Evolutionary conservation across 2,113 vertebrate genomes (phyloP).

Genomic region (Aphyosemion australe): DNA sequence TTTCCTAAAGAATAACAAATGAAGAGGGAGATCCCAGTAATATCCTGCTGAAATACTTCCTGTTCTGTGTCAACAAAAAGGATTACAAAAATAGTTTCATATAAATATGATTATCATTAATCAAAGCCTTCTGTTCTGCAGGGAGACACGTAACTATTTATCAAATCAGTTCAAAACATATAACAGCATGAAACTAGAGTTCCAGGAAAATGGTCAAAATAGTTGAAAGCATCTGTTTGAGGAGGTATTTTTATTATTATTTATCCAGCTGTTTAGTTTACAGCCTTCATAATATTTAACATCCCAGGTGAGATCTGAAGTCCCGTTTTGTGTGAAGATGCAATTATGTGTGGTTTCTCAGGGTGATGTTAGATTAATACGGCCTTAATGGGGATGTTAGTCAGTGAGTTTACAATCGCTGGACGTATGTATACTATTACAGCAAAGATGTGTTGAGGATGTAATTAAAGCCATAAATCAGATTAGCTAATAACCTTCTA

Average conservation of each 20-base stretch:
- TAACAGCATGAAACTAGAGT: neutral
- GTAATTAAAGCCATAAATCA: conserved; percentile 43
- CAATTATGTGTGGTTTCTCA: conserved; percentile 3
- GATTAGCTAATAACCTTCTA: conserved; percentile 32
- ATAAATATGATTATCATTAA: neutral
- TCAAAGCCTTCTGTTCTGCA: neutral
- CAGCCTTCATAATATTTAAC: neutral
- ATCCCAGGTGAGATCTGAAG: neutral
- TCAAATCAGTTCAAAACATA: neutral
- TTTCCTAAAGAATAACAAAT: neutral
- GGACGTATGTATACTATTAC: neutral
- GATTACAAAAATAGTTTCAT: neutral
- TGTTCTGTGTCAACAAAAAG: neutral
- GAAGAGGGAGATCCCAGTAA: neutral
- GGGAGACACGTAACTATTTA: neutral
- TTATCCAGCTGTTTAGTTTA: neutral
- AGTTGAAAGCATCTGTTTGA: neutral
- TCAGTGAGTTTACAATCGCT: conserved; percentile 18
- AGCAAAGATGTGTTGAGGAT: conserved; percentile 20
- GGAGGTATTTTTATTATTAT: neutral
- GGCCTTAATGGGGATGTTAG: conserved; percentile 9
- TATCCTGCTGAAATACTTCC: neutral
- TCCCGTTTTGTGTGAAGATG: neutral
- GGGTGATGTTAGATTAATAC: conserved; percentile 12
- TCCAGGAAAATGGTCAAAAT: neutral